Evolutionary conservation across 1,140 invertebrate genomes (phyloP).

Genomic region (Tetragnatha versicolor): DNA sequence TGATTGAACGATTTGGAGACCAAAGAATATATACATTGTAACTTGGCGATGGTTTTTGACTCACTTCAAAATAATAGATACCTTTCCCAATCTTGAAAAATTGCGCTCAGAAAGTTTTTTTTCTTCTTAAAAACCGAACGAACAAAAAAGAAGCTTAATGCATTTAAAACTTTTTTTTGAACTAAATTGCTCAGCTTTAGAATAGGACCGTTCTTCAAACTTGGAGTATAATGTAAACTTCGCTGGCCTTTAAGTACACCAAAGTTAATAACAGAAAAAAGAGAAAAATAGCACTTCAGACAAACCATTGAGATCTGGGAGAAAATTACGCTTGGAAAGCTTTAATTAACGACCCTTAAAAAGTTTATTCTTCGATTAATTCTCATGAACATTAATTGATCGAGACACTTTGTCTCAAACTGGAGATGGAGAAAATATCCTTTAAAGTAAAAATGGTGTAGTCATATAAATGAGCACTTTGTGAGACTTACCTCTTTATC

Average conservation of each 20-base stretch:
- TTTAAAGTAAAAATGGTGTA: no score
- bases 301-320: not conserved
- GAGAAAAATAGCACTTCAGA: constrained; percentile 16
- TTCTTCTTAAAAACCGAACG: constrained; percentile 2
- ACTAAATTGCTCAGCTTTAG: not conserved
- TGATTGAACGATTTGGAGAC: no score
- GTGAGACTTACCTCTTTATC: no score
- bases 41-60: no score
- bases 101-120: not conserved
- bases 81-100: constrained; percentile 6
- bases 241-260: not conserved
- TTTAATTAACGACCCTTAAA: constrained; percentile 4
- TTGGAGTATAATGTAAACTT: constrained; percentile 18
- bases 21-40: no score
- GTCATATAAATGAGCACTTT: no score
- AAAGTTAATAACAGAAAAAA: constrained; percentile 14
- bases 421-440: no score
- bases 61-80: no score
- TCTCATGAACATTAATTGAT: constrained; percentile 5
- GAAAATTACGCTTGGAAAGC: not conserved
- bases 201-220: constrained; percentile 10
- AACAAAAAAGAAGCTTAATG: not conserved
- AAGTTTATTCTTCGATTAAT: constrained; percentile 5
- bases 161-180: not conserved
- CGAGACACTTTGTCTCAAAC: not conserved